Evolutionary conservation across 2,113 vertebrate genomes (phyloP), one percentile per base, ranked within the genome.

Genomic region (Phainopepla nitens): DNA sequence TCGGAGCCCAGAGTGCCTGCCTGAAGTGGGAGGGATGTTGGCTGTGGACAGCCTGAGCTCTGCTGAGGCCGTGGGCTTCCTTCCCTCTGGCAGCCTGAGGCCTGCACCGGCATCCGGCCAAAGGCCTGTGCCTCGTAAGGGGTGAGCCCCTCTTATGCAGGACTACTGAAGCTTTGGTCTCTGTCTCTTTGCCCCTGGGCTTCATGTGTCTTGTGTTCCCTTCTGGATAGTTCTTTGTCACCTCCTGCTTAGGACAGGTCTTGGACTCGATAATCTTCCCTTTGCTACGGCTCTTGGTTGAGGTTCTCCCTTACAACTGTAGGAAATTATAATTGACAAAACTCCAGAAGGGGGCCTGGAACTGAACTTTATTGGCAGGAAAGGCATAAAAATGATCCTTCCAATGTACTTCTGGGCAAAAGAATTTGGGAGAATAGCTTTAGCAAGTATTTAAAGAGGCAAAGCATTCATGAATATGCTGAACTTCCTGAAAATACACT

Each of bases 71-170:
- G 5, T 19, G 45, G 53, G 24, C 35, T 60, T 41, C 29, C 35
- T 70, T 39, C 35, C 7, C 9, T 50, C 11, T 42, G 35, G 11
- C 14, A 19, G 23, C 3, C 1, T 10, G 6, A 44, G 31, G 19
- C 13, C 25, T 25, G 8, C 7, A 0, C 27, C 27, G 33, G 7
- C 16, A 18, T 27, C 39, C 14, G 7, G 13, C 10, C 6, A 12
- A 39, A 27, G 11, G 11, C 18, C 17, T 27, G 7, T 33, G 17
- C 11, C 39, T 24, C 5, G 0, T 7, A 3, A 10, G 14, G 5
- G 3, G 0, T 8, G 6, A 16, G 17, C 17, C 22, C 4, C 15
- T 39, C 6, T 23, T 22, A 2, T 2, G 5, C 15, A 13, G 10
- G 4, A 31, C 10, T 25, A 10, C 21, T 11, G 20, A 23, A 15